Percentiles rank a stretch among this genome's conserved stretches.
These are phyloP conservation scores for Sitophilus oryzae DNA, from an alignment of 1,140 invertebrate species.

Conservation along the genomic window DNA sequence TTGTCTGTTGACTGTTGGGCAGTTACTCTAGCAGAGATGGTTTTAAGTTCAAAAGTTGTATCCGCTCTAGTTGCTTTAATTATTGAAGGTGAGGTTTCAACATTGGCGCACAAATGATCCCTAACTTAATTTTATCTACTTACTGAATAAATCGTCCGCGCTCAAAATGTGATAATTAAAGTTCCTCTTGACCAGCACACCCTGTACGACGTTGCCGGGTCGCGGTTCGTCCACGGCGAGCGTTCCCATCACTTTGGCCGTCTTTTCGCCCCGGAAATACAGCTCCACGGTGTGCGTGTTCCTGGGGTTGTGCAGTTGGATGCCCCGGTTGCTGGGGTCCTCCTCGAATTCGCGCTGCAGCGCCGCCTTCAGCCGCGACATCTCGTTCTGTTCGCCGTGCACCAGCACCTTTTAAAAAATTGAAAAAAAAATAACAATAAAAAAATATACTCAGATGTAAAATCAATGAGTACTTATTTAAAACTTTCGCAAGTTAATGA, in stretches of 20 bases:
- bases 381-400: conserved; percentile 98
- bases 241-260: conserved; percentile 93
- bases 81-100: conserved; percentile 4
- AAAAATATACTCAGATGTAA: no score
- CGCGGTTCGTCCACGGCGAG: conserved; percentile 78
- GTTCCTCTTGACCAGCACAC: conserved; percentile 93
- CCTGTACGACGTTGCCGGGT: conserved; percentile 75
- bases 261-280: conserved; percentile 95
- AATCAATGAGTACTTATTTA: no score
- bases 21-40: no score
- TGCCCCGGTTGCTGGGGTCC: conserved; percentile 76
- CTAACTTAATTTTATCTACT: conserved; percentile 36
- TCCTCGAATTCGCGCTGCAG: conserved; percentile 92
- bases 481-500: no score
- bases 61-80: no score
- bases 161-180: conserved; percentile 97
- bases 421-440: no score
- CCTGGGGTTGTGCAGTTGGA: conserved; percentile 91
- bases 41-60: no score
- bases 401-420: conserved; percentile 69
- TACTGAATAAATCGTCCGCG: conserved; percentile 83
- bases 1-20: no score
- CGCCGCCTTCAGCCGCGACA: conserved; percentile 91
- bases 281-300: conserved; percentile 92
- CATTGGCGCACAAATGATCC: not conserved